Percentiles rank a stretch among this genome's conserved stretches.
These are phyloP conservation scores for Echiichthys vipera DNA, from an alignment of 2,797 vertebrate species.

Conservation along the genomic window DNA sequence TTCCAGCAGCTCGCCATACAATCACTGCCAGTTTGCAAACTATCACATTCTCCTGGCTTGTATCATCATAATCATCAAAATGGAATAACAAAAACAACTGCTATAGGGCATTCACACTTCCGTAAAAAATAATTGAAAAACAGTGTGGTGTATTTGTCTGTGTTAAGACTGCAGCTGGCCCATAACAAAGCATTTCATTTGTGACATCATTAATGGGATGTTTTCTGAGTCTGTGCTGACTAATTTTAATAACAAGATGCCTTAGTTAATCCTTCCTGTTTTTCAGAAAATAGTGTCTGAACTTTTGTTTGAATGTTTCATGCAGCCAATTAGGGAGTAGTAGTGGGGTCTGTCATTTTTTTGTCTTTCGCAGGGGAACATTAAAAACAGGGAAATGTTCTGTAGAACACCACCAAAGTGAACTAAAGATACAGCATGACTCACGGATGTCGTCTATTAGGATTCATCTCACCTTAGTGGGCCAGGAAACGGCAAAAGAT, in stretches of 20 bases:
- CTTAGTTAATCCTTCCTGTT: constrained; percentile 50
- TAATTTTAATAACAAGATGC: constrained; percentile 74
- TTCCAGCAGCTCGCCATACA: constrained; percentile 36
- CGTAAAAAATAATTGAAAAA: constrained; percentile 66
- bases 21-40: constrained; percentile 47
- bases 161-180: constrained; percentile 61
- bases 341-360: constrained; percentile 30
- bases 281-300: constrained; percentile 44
- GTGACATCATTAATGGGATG: constrained; percentile 69
- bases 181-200: constrained; percentile 45
- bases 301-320: constrained; percentile 66
- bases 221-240: constrained; percentile 53
- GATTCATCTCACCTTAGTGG: constrained; percentile 22
- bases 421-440: constrained; percentile 33
- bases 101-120: constrained; percentile 60
- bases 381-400: constrained; percentile 56
- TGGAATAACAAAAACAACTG: constrained; percentile 55
- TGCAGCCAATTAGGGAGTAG: constrained; percentile 68
- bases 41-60: constrained; percentile 51
- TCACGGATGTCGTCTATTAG: constrained; percentile 42
- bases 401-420: constrained; percentile 45
- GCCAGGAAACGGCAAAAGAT: neutral
- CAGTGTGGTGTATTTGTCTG: constrained; percentile 59
- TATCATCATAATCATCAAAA: constrained; percentile 65
- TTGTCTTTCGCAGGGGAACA: constrained; percentile 28